These are phyloP conservation scores for Brachyopa scutellaris DNA, from an alignment of 2,888 invertebrate species.

Conservation along the genomic window DNA sequence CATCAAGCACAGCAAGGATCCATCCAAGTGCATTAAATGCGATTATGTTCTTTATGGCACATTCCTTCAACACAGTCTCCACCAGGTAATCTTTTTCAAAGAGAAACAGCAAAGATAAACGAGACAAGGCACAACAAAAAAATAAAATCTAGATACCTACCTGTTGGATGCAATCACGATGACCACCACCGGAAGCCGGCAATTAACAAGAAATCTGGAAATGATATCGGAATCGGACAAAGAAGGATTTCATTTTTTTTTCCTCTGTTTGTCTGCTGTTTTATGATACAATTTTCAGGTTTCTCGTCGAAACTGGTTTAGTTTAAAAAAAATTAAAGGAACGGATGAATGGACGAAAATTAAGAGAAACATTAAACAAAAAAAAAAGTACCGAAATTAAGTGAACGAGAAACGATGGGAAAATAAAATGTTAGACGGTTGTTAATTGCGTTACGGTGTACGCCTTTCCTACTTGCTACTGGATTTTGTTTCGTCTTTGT, in stretches of 20 bases:
- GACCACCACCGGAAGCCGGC: conserved; percentile 27
- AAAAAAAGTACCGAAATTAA: conserved; percentile 19
- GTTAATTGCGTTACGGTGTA: conserved; percentile 7
- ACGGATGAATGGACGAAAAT: conserved; percentile 5
- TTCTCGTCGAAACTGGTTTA: background rate
- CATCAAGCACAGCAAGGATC: background rate
- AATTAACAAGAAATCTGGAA: conserved; percentile 25
- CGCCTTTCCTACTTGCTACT: background rate
- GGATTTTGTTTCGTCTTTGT: background rate
- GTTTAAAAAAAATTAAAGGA: background rate
- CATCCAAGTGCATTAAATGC: background rate
- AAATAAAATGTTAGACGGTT: conserved; percentile 9
- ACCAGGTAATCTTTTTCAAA: background rate
- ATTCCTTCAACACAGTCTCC: background rate
- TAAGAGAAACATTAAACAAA: conserved; percentile 21
- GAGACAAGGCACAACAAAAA: no score
- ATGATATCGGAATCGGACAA: conserved; percentile 26
- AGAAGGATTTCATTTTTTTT: conserved; percentile 13
- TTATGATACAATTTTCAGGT: conserved; percentile 22
- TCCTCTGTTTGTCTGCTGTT: background rate
- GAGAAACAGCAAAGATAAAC: background rate
- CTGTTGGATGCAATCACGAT: conserved; percentile 12
- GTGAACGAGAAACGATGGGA: background rate
- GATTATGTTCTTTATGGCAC: background rate
- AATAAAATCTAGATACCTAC: background rate